phyloP scores from a whole-genome alignment of 1,140 invertebrate genomes.

The Drosophila kikkawai region DNA sequence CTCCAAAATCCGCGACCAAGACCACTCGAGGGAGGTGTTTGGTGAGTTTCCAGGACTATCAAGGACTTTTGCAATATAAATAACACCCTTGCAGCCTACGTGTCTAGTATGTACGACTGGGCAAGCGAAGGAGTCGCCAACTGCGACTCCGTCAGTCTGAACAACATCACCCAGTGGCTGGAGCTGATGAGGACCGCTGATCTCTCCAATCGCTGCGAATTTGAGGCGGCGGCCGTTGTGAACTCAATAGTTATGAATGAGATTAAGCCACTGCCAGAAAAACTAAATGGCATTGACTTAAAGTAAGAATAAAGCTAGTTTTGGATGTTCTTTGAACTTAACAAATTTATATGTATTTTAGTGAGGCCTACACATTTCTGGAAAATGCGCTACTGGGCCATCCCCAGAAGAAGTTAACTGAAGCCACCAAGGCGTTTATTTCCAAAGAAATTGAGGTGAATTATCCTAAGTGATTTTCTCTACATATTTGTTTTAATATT shows the following conservation, averaged over 20 bases:
- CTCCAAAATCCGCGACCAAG: neutral
- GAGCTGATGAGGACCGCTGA: conserved; percentile 48
- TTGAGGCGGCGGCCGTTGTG: conserved; percentile 58
- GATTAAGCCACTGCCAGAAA: conserved; percentile 32
- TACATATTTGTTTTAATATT: neutral
- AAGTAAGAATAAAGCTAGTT: conserved; percentile 33
- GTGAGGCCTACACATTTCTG: conserved; percentile 65
- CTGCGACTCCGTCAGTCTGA: conserved; percentile 62
- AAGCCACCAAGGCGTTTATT: conserved; percentile 53
- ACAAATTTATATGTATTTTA: conserved; percentile 22
- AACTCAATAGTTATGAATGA: conserved; percentile 66
- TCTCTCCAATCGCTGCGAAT: conserved; percentile 45
- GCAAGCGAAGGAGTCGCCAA: conserved; percentile 40
- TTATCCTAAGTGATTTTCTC: neutral
- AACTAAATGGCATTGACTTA: conserved; percentile 56
- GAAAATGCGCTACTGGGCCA: conserved; percentile 69
- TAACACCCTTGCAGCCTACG: conserved; percentile 33
- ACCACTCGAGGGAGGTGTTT: conserved; percentile 13
- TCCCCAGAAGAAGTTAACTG: conserved; percentile 53
- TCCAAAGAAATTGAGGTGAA: conserved; percentile 62
- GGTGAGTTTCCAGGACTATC: conserved; percentile 15
- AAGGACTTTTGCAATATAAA: neutral
- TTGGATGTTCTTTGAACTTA: neutral
- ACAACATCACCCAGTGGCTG: conserved; percentile 71
- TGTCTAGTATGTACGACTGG: conserved; percentile 20